Base-by-base conservation (phyloP, 2,797 vertebrate species). In the Etheostoma perlongum region DNA sequence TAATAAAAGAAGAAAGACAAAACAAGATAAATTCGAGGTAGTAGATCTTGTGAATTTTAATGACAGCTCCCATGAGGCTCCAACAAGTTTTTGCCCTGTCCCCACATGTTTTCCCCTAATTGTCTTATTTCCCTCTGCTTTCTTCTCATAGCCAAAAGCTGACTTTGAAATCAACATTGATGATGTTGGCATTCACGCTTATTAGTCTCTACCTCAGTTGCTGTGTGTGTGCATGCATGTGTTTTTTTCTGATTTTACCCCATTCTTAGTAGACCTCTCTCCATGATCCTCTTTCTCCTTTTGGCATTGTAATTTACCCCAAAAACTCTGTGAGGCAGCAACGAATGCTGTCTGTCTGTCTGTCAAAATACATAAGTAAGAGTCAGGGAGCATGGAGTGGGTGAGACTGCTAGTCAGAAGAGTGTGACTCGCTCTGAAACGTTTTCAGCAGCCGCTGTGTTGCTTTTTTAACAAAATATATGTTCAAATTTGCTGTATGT, bases 321-420 rank as follows among this genome's bases (percentile, higher is more conserved):
- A 80, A 81, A 85, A 89, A 80, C 57, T 51, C 9, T 25, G 75
- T 80, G 79, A 91, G 72, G 75, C 82, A 88, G 85, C 87, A 87
- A 78, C 71, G 79, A 62, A 80, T 79, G 36, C 58, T 79, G 57
- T 66, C 52, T 70, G 54, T 51, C 49, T 62, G 53, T 53, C 66
- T 64, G 44, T 84, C 9, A 36, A 9, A 36, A 36, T 36, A 9
- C 2, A 9, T 36, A 36, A 36, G 9, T 36, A 36, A 9, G 33
- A 36, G 33, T 36, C 8, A 9, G 33, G 33, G 6, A 33, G 6
- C 27, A 27, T 4, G 27, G 27, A 27, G 27, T 4, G 27, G 27
- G 27, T 27, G 27, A 27, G 27, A 27, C 27, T 27, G 27, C 27
- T 4, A 4, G 27, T 27, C 27, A 27, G 27, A 27, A 27, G 4